Evolutionary conservation across 1,140 invertebrate species (phyloP), one percentile per base, ranked within the genome.

Genomic region (Trypoxylus dichotomus): DNA sequence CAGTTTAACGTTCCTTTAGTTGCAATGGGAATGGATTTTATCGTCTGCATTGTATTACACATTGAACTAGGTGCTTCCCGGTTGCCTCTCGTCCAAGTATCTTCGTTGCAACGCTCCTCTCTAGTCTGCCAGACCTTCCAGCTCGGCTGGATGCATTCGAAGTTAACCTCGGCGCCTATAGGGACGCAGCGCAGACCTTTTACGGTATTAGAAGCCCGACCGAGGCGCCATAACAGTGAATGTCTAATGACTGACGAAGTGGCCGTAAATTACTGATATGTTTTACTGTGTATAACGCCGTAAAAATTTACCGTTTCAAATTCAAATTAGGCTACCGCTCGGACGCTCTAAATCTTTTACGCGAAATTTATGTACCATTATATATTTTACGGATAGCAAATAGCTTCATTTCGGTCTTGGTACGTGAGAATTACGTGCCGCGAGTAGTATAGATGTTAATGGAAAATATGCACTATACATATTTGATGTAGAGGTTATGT

Each of bases 221-320:
- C 13, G 19, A n/a, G 47, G 47, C 47, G 47, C 47, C 47, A n/a
- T n/a, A 54, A 54, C 47, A 54, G 47, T 19, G 47, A 54, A 54
- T 54, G 19, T 10, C 47, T 54, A 54, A 54, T 54, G 47, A 54
- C 47, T 10, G 47, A 54, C 47, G 19, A 54, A 54, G 47, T 54
- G 47, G 15, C 47, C 19, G 47, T 54, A 54, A 54, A 54, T 54
- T 54, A 54, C 47, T 54, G 47, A 54, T 54, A 54, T 54, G 47
- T 19, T 19, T 54, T n/a, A 15, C 47, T 54, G 47, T 54, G 47
- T 54, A 19, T 54, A 54, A 3, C 15, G 47, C 15, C 19, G 19
- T 54, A 54, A 54, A 54, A 54, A 54, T 54, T 54, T 54, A 54
- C 47, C 19, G 19, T 54, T 54, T 54, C 47, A 54, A 54, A 54